Conservation (phyloP, 2,888 invertebrate species). For the Scaptomyza flava region DNA sequence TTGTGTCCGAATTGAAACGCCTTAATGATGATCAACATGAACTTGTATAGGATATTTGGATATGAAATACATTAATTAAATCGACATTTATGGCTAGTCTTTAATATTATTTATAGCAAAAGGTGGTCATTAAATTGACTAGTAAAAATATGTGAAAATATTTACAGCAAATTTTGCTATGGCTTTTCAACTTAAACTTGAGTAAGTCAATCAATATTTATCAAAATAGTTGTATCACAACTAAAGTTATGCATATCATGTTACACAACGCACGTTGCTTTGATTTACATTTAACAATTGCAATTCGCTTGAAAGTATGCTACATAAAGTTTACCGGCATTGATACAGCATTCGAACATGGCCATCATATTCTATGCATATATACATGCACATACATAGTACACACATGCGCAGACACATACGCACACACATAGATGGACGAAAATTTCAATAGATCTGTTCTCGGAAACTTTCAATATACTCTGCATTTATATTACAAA, state of each 20-base stretch:
- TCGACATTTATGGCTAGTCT: too few relatives aligned
- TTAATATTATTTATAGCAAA: too few relatives aligned
- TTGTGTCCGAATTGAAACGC: background rate
- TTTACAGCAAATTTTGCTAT: too few relatives aligned
- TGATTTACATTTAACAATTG: background rate
- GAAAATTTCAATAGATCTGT: slow-evolving; percentile 39
- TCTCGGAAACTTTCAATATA: slow-evolving; percentile 39
- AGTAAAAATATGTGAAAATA: too few relatives aligned
- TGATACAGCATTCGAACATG: slow-evolving; percentile 6
- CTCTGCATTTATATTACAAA: slow-evolving; percentile 38
- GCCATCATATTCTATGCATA: background rate
- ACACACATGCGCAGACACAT: background rate
- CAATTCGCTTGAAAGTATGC: background rate
- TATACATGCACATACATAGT: background rate
- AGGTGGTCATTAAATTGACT: too few relatives aligned
- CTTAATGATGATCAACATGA: too few relatives aligned
- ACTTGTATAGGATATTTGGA: too few relatives aligned
- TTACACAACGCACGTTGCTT: background rate
- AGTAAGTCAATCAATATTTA: too few relatives aligned
- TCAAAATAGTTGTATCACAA: too few relatives aligned
- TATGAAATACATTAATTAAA: too few relatives aligned
- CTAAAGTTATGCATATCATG: background rate
- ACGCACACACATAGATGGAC: background rate
- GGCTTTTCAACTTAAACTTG: too few relatives aligned
- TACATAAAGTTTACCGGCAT: slow-evolving; percentile 18